These are phyloP conservation scores for Fissipunctia ypsillon DNA, from an alignment of 2,888 invertebrate genomes.

Conservation along the genomic window DNA sequence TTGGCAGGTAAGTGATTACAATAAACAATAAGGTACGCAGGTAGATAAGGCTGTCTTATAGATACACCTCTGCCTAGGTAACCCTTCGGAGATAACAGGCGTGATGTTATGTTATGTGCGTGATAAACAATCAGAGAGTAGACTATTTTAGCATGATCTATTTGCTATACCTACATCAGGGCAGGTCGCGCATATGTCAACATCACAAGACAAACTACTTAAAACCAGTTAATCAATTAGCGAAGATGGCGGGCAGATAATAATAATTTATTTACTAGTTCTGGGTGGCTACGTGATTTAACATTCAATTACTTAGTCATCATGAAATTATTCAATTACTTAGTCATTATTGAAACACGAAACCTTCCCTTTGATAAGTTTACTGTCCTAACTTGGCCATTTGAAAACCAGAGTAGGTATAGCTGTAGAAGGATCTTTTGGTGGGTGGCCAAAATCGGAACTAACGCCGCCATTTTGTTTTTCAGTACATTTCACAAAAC, in stretches of 20 bases:
- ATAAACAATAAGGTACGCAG: neutral
- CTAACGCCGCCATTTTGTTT: neutral
- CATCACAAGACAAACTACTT: slow-evolving; percentile 19
- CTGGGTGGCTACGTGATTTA: slow-evolving; percentile 30
- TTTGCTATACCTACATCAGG: neutral
- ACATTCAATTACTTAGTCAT: neutral
- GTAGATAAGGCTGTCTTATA: too few relatives aligned
- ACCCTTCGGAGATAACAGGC: too few relatives aligned
- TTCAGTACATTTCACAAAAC: neutral
- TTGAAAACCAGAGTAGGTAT: neutral
- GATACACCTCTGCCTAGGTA: too few relatives aligned
- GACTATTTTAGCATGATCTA: neutral
- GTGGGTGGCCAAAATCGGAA: neutral
- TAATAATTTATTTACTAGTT: slow-evolving; percentile 24
- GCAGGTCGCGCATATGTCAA: slow-evolving; percentile 12
- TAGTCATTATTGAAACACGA: slow-evolving; percentile 19
- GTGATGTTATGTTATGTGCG: too few relatives aligned
- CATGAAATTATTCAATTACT: slow-evolving; percentile 17
- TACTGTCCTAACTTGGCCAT: neutral
- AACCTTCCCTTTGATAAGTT: neutral
- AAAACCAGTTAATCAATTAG: slow-evolving; percentile 39
- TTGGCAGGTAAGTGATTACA: neutral
- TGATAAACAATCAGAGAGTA: neutral
- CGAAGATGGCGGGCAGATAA: slow-evolving; percentile 30
- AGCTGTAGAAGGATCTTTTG: neutral